phyloP scores from a whole-genome alignment of 2,113 vertebrate genomes.

The Vulpes ferrilata region DNA sequence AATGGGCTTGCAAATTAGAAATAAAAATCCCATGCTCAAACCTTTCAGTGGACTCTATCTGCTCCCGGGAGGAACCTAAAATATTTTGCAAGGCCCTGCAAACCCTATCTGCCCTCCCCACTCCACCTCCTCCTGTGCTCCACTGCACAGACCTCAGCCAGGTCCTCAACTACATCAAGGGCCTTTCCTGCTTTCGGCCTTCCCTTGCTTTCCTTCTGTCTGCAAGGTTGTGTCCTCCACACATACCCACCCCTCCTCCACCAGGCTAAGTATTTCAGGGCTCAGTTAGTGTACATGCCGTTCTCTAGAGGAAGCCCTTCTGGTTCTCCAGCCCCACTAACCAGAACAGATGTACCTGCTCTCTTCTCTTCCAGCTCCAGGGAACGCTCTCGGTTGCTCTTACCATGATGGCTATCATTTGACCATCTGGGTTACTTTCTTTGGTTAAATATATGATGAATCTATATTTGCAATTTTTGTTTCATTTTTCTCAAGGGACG shows the following conservation, averaged over 20 bases:
- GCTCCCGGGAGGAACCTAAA: not conserved
- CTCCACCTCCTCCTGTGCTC: not conserved
- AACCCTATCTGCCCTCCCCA: not conserved
- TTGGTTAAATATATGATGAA: not conserved
- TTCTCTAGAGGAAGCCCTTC: not conserved
- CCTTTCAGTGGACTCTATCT: not conserved
- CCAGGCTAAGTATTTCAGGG: not conserved
- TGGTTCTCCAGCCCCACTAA: not conserved
- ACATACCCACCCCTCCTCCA: not conserved
- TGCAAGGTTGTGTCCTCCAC: not conserved
- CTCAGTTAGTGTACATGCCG: not conserved
- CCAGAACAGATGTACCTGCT: not conserved
- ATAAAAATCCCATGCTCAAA: not conserved
- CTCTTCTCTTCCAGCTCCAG: not conserved
- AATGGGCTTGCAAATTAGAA: not conserved
- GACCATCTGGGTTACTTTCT: not conserved
- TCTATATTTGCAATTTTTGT: not conserved
- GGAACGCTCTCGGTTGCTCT: not conserved
- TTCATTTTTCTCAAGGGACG: too few species aligned
- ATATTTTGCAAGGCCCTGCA: not conserved
- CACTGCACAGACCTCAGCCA: too few species aligned
- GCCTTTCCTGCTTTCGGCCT: not conserved
- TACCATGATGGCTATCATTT: not conserved
- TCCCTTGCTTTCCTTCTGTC: not conserved
- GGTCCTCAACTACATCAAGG: not conserved